These are phyloP conservation scores for Tipula unca DNA, from an alignment of 2,888 invertebrate species.

Conservation along the genomic window DNA sequence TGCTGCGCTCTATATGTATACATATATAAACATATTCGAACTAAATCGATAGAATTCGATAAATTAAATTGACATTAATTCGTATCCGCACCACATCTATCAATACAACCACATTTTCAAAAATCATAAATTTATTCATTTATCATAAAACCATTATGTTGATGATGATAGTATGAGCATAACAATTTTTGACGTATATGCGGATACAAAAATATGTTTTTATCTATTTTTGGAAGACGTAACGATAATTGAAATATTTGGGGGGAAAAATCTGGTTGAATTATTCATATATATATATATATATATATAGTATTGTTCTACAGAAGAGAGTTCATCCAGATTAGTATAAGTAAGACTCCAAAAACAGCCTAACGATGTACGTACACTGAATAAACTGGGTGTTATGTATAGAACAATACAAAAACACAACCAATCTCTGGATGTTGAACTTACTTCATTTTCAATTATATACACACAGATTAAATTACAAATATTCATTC, in stretches of 20 bases:
- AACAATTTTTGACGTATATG: background rate
- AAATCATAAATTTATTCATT: constrained; percentile 8
- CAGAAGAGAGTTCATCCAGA: no score
- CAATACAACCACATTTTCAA: background rate
- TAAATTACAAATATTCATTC: background rate
- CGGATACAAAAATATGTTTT: background rate
- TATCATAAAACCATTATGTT: background rate
- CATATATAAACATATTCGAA: background rate
- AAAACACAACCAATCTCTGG: background rate
- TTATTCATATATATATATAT: background rate
- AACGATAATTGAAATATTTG: background rate
- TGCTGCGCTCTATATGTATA: background rate
- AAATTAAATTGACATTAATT: background rate
- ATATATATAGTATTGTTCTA: no score
- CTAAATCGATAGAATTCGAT: background rate
- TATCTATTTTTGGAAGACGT: background rate
- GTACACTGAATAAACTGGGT: no score
- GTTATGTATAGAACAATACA: no score
- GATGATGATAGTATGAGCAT: background rate
- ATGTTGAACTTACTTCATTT: background rate
- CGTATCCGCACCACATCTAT: background rate
- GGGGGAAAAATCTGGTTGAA: background rate
- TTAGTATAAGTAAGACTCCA: no score
- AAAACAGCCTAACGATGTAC: no score
- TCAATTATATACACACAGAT: background rate